Evolutionary conservation across 2,113 vertebrate species (phyloP).

Genomic region (Dendropsophus ebraccatus): DNA sequence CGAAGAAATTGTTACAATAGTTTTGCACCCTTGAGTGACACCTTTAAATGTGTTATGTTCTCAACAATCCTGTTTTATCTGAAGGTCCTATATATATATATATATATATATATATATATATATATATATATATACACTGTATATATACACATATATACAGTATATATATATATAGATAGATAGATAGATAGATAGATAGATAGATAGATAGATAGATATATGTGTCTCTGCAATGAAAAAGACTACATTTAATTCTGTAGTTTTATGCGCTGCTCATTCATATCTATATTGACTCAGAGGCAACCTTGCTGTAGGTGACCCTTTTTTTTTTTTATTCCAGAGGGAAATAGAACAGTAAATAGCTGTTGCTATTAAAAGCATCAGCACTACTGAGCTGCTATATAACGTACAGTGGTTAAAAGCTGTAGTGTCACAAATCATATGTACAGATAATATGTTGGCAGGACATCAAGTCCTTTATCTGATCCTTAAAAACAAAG

Average conservation of each 20-base stretch:
- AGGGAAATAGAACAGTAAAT: neutral
- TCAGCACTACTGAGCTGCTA: neutral
- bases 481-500: neutral
- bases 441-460: neutral
- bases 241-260: neutral
- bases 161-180: too few species aligned
- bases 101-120: too few species aligned
- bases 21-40: neutral
- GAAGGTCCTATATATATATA: neutral
- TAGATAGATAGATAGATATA: too few species aligned
- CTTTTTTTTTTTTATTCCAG: neutral
- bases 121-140: too few species aligned
- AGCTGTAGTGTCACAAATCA: too few species aligned
- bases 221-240: too few species aligned
- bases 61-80: neutral
- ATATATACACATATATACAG: too few species aligned
- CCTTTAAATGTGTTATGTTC: neutral
- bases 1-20: neutral
- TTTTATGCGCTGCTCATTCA: neutral
- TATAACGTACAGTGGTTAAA: neutral
- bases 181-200: too few species aligned
- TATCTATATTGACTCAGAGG: neutral
- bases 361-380: constrained; percentile 1
- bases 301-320: neutral
- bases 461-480: neutral